Evolutionary conservation across 2,888 invertebrate genomes (phyloP).

Genomic region (Harpalus rufipes): DNA sequence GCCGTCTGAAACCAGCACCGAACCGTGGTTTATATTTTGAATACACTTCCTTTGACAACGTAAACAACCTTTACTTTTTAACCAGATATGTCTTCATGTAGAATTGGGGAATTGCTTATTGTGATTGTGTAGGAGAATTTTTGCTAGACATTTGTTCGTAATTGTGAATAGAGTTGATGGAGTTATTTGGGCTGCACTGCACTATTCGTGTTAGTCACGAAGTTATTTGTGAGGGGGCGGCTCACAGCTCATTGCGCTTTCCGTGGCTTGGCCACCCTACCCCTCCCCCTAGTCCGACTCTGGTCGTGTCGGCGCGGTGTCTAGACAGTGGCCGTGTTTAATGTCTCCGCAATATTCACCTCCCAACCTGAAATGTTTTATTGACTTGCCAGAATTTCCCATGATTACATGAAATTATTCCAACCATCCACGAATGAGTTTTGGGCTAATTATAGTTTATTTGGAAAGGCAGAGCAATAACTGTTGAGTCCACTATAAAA

Average conservation of each 20-base stretch:
- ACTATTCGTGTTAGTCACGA: conserved; percentile 32
- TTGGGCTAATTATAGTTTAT: conserved; percentile 26
- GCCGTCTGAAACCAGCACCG: too few relatives aligned
- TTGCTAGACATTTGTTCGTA: too few relatives aligned
- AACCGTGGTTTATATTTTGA: too few relatives aligned
- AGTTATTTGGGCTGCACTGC: neutral
- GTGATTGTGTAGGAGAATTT: too few relatives aligned
- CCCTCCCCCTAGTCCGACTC: conserved; percentile 11
- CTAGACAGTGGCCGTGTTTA: conserved; percentile 48
- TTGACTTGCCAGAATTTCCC: conserved; percentile 56
- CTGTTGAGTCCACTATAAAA: neutral
- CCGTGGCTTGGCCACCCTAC: conserved; percentile 1
- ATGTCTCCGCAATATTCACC: conserved; percentile 47
- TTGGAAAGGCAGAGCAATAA: neutral
- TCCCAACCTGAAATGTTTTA: conserved; percentile 53
- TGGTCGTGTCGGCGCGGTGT: conserved; percentile 32
- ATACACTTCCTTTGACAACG: too few relatives aligned
- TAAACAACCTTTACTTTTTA: too few relatives aligned
- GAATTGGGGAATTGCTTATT: too few relatives aligned
- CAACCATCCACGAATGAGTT: conserved; percentile 20
- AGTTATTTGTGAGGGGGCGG: conserved; percentile 21
- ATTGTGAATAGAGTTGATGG: neutral
- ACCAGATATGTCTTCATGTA: too few relatives aligned
- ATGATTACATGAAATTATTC: conserved; percentile 53
- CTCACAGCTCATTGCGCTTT: conserved; percentile 55